A percentile compares a stretch with the other conserved stretches of the same genome.
Evolutionary conservation across 2,113 vertebrate species (phyloP).

Genomic region (Tetraodon nigroviridis): DNA sequence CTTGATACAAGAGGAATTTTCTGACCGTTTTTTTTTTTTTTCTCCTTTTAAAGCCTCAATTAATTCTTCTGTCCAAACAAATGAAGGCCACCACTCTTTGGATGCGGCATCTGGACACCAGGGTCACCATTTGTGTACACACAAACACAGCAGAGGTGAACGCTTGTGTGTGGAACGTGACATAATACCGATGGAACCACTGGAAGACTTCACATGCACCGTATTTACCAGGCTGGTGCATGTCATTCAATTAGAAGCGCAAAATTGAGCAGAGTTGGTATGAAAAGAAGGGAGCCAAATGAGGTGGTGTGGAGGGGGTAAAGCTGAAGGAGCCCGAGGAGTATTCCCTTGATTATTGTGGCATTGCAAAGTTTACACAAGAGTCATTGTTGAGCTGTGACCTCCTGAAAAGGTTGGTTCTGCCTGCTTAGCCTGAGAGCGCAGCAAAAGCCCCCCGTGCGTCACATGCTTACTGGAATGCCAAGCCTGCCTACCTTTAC

Average conservation of each 20-base stretch:
- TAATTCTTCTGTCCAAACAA: slow-evolving; percentile 96
- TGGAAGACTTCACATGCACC: slow-evolving; percentile 6
- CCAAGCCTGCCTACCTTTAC: slow-evolving; percentile 64
- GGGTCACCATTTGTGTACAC: slow-evolving; percentile 78
- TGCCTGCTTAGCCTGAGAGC: slow-evolving; percentile 62
- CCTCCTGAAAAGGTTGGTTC: slow-evolving; percentile 57
- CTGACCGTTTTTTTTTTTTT: slow-evolving; percentile 82
- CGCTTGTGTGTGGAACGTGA: slow-evolving; percentile 40
- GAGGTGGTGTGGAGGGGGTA: slow-evolving; percentile 3
- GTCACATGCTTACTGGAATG: slow-evolving; percentile 74
- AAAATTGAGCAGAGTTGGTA: background rate
- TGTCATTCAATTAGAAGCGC: background rate
- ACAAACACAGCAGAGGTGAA: slow-evolving; percentile 59
- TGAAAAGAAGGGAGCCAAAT: background rate
- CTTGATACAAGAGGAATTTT: slow-evolving; percentile 85
- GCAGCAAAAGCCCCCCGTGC: slow-evolving; percentile 52
- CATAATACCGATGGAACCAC: slow-evolving; percentile 24
- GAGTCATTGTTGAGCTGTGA: slow-evolving; percentile 70
- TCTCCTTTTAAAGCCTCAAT: too few species aligned
- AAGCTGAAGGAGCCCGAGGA: slow-evolving; percentile 17
- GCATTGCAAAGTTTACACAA: slow-evolving; percentile 72
- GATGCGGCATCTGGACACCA: slow-evolving; percentile 76
- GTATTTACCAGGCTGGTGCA: background rate
- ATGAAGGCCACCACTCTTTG: slow-evolving; percentile 78
- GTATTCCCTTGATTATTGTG: slow-evolving; percentile 62